A percentile compares a stretch with the other conserved stretches of the same genome.
phyloP scores from a whole-genome alignment of 2,113 vertebrate genomes.

The Nicator chloris region DNA sequence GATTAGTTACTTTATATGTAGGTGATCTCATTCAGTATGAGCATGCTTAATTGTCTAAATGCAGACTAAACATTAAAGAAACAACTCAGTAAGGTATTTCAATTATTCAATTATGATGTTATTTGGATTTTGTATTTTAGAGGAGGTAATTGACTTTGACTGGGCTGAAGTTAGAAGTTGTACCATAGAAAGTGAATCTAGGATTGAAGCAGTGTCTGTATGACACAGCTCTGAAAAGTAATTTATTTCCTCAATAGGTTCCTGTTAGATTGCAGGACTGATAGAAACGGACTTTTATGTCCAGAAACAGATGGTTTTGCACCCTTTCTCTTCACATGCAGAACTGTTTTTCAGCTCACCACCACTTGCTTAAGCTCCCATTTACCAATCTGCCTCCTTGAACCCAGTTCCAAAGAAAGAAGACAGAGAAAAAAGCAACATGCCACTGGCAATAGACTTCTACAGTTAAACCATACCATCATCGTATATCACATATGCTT shows the following conservation, averaged over 20 bases:
- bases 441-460: background rate
- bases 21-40: background rate
- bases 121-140: background rate
- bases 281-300: background rate
- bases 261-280: background rate
- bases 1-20: background rate
- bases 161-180: background rate
- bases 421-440: background rate
- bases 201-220: background rate
- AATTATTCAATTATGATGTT: background rate
- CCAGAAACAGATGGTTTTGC: background rate
- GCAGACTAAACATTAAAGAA: background rate
- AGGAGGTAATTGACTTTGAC: background rate
- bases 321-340: background rate
- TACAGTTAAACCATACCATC: slow-evolving; percentile 77
- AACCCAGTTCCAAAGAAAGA: background rate
- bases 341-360: background rate
- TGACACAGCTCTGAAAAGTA: background rate
- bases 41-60: background rate
- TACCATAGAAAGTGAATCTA: background rate
- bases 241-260: background rate
- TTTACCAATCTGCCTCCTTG: background rate
- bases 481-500: slow-evolving; percentile 74
- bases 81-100: background rate
- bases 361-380: background rate